phyloP scores from a whole-genome alignment of 30 jellyfish, hydroid and myxozoan species.

The Chrysaora quinquecirrha region DNA sequence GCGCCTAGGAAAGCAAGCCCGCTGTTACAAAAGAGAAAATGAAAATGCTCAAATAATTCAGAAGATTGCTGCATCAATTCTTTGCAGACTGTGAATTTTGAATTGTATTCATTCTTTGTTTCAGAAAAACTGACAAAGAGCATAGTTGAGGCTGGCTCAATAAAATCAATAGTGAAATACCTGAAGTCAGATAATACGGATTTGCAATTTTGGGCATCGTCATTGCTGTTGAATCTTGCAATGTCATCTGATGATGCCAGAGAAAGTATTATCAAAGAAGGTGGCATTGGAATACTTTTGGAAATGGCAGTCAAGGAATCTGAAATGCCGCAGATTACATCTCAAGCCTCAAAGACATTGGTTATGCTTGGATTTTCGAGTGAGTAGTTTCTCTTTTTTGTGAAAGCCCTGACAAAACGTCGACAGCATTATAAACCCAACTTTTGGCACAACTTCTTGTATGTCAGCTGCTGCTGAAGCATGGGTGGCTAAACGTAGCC shows the following conservation, averaged over 20 bases:
- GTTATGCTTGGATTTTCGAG: constrained; percentile 89
- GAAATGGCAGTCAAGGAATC: constrained; percentile 90
- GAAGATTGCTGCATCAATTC: too few relatives aligned
- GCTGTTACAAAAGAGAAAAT: too few relatives aligned
- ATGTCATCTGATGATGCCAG: constrained; percentile 86
- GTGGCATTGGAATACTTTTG: constrained; percentile 74
- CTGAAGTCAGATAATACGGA: constrained; percentile 62
- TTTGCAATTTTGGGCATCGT: constrained; percentile 92
- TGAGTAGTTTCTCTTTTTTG: too few relatives aligned
- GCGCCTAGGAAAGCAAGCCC: too few relatives aligned
- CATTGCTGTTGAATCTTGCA: constrained; percentile 78
- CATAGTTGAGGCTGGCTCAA: constrained; percentile 65
- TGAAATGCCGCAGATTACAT: constrained; percentile 78
- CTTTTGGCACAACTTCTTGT: too few relatives aligned
- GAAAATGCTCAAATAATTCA: too few relatives aligned
- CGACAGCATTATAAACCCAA: too few relatives aligned
- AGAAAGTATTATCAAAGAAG: constrained; percentile 75
- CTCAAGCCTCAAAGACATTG: constrained; percentile 84
- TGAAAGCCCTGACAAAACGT: too few relatives aligned
- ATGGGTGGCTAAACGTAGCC: too few relatives aligned
- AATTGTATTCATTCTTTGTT: too few relatives aligned
- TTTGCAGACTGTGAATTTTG: too few relatives aligned
- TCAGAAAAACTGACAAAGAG: constrained; percentile 63
- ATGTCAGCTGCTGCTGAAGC: too few relatives aligned
- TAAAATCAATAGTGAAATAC: constrained; percentile 53